Percentiles rank a stretch among this genome's conserved stretches.
Evolutionary conservation across 2,113 vertebrate species (phyloP).

Genomic region (Marmota monax): DNA sequence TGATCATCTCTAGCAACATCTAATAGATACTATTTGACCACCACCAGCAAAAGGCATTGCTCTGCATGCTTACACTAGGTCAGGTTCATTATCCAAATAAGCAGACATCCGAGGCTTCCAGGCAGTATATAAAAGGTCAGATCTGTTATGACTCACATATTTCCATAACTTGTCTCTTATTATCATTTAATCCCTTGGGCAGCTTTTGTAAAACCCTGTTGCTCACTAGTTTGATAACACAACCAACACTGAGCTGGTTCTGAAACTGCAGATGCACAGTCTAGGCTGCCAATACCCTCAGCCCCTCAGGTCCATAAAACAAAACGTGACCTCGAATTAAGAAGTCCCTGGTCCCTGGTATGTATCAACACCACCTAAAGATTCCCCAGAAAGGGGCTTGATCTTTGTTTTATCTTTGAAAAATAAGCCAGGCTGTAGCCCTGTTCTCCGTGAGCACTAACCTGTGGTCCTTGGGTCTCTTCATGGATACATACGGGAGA

Average conservation of each 20-base stretch:
- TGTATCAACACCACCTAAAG: background rate
- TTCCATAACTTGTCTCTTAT: constrained; percentile 51
- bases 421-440: background rate
- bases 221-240: background rate
- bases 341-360: background rate
- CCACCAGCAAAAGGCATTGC: constrained; percentile 34
- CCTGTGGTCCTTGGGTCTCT: constrained; percentile 74
- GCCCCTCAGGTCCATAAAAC: background rate
- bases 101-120: constrained; percentile 18
- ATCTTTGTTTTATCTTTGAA: background rate
- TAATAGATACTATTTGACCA: constrained; percentile 28
- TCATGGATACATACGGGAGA: constrained; percentile 69
- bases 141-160: constrained; percentile 25
- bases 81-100: constrained; percentile 65
- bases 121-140: constrained; percentile 26
- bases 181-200: constrained; percentile 30
- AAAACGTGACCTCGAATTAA: background rate
- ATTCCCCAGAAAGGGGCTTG: background rate
- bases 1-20: background rate
- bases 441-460: constrained; percentile 30
- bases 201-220: background rate
- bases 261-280: background rate
- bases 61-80: constrained; percentile 34
- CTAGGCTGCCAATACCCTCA: fast-evolving
- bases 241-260: background rate